These are phyloP conservation scores for Peromyscus polionotus DNA, from an alignment of 2,113 vertebrate species.

Conservation along the genomic window DNA sequence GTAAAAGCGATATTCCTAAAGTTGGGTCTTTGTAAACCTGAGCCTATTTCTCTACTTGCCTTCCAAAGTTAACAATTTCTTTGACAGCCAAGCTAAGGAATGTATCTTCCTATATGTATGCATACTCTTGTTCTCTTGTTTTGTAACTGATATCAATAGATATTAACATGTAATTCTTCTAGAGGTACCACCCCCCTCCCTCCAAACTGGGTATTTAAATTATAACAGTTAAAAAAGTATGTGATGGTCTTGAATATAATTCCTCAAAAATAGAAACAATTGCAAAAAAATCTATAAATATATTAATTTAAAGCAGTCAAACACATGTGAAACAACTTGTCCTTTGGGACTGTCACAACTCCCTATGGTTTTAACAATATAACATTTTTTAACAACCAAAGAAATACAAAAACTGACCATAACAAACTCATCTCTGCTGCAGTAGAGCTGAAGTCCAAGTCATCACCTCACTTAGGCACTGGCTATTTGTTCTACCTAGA, in stretches of 20 bases:
- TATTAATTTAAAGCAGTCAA: background rate
- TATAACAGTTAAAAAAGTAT: background rate
- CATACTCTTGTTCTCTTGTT: background rate
- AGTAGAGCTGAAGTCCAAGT: background rate
- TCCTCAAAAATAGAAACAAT: background rate
- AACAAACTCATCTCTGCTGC: background rate
- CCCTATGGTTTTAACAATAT: background rate
- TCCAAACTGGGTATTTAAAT: background rate
- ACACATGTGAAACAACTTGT: background rate
- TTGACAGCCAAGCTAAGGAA: background rate
- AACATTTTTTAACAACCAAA: background rate
- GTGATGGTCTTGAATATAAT: background rate
- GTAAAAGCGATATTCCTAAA: background rate
- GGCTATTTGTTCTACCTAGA: background rate
- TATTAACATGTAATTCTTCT: background rate
- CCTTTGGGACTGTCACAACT: background rate
- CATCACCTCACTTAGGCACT: background rate
- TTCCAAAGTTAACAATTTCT: background rate
- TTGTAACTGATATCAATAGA: background rate
- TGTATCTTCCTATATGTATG: background rate
- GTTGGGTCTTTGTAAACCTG: background rate
- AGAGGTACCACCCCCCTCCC: background rate
- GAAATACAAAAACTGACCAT: background rate
- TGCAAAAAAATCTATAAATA: background rate
- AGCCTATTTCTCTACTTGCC: background rate